A percentile compares a stretch with the other conserved stretches of the same genome.
Conservation (phyloP, 1,140 invertebrate genomes). For the Eumaeus atala region DNA sequence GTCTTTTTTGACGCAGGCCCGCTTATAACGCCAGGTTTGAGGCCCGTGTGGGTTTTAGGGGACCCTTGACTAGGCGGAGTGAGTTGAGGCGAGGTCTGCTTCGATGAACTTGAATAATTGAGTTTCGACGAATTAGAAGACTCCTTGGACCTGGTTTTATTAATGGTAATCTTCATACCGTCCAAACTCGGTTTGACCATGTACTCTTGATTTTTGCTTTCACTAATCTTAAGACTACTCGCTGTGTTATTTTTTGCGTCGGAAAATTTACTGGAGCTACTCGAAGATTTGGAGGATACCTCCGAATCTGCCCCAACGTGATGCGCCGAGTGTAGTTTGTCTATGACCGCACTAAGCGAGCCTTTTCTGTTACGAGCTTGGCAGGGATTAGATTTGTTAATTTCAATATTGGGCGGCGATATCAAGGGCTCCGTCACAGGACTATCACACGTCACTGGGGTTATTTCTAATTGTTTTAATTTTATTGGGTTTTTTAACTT, state of each 20-base stretch:
- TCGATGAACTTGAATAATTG: slow-evolving; percentile 59
- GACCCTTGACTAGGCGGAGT: slow-evolving; percentile 77
- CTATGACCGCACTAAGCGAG: slow-evolving; percentile 88
- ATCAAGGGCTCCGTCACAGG: slow-evolving; percentile 69
- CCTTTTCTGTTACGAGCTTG: slow-evolving; percentile 82
- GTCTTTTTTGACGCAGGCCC: slow-evolving; percentile 87
- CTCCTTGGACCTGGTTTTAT: slow-evolving; percentile 86
- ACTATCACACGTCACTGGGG: slow-evolving; percentile 62
- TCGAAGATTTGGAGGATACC: slow-evolving; percentile 47
- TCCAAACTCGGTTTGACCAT: slow-evolving; percentile 90
- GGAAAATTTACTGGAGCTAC: slow-evolving; percentile 61
- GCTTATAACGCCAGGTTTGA: slow-evolving; percentile 88
- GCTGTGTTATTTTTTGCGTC: slow-evolving; percentile 71
- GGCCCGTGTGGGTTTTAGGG: slow-evolving; percentile 85
- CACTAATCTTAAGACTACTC: slow-evolving; percentile 72
- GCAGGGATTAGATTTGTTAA: slow-evolving; percentile 73
- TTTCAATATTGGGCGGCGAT: slow-evolving; percentile 75
- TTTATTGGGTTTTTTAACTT: slow-evolving; percentile 82
- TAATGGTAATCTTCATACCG: slow-evolving; percentile 92
- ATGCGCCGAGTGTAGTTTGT: slow-evolving; percentile 87
- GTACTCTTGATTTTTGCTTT: slow-evolving; percentile 86
- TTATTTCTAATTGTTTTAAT: slow-evolving; percentile 80
- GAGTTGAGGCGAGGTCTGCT: slow-evolving; percentile 66
- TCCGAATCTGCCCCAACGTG: slow-evolving; percentile 75
- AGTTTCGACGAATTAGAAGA: slow-evolving; percentile 71